phyloP scores from a whole-genome alignment of 2,113 vertebrate species.

The Leucoraja erinaceus region DNA sequence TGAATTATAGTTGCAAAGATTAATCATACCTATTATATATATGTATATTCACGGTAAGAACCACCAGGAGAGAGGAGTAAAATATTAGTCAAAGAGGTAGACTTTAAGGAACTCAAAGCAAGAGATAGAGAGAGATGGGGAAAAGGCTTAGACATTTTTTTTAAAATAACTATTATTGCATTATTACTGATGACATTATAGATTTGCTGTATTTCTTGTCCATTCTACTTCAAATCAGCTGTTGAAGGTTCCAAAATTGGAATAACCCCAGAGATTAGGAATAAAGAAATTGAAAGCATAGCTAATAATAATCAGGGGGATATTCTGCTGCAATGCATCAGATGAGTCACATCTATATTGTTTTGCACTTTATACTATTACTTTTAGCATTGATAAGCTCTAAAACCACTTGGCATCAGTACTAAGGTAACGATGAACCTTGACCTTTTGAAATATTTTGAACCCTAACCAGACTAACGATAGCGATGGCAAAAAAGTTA shows the following conservation, averaged over 20 bases:
- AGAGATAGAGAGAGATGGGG: too few relatives aligned
- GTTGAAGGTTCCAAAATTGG: too few relatives aligned
- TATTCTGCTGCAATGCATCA: background rate
- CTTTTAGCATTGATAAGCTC: slow-evolving; percentile 4
- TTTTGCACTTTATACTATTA: background rate
- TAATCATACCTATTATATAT: background rate
- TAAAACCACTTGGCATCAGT: background rate
- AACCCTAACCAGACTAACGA: background rate
- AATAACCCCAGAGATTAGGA: too few relatives aligned
- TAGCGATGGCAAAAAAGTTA: background rate
- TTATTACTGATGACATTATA: too few relatives aligned
- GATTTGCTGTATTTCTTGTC: too few relatives aligned
- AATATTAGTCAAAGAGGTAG: too few relatives aligned
- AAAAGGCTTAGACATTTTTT: too few relatives aligned
- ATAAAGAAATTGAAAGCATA: too few relatives aligned
- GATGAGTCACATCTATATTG: background rate
- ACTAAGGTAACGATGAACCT: background rate
- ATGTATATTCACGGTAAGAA: background rate
- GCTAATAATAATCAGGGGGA: background rate
- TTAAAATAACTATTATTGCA: too few relatives aligned
- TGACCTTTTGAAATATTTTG: background rate
- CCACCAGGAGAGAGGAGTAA: too few relatives aligned
- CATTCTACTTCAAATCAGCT: too few relatives aligned
- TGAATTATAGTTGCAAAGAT: background rate
- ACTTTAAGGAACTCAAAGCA: too few relatives aligned